Percentiles rank a stretch among this genome's conserved stretches.
These are phyloP conservation scores for Trimorus sp. DNA, from an alignment of 2,888 invertebrate genomes.

Conservation along the genomic window DNA sequence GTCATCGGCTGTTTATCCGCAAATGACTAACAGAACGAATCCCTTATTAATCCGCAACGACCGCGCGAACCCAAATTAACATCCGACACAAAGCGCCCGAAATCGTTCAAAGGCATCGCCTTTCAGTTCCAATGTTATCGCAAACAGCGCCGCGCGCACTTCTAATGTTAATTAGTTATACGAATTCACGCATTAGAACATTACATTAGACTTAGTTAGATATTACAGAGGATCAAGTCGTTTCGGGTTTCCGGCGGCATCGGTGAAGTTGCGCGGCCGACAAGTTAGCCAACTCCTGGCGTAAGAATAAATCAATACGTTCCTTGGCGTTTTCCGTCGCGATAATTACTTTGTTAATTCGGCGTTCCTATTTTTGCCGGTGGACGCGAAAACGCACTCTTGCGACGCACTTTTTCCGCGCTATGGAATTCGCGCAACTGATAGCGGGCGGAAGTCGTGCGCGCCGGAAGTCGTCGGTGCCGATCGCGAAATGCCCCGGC, in stretches of 20 bases:
- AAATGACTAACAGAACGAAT: too few relatives aligned
- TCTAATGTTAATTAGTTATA: slow-evolving; percentile 37
- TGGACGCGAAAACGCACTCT: background rate
- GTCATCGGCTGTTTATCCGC: too few relatives aligned
- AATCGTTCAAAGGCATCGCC: slow-evolving; percentile 33
- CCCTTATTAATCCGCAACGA: background rate
- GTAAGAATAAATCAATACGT: slow-evolving; percentile 44
- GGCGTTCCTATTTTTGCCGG: slow-evolving; percentile 6
- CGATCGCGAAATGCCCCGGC: background rate
- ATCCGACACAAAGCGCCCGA: background rate
- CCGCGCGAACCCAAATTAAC: slow-evolving; percentile 3
- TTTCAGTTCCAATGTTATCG: slow-evolving; percentile 32
- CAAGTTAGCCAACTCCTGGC: slow-evolving; percentile 31
- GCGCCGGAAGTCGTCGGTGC: background rate
- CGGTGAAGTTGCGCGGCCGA: slow-evolving; percentile 31
- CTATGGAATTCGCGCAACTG: slow-evolving; percentile 22
- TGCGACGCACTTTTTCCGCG: slow-evolving; percentile 14
- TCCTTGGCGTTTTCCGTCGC: slow-evolving; percentile 11
- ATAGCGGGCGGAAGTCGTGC: slow-evolving; percentile 15
- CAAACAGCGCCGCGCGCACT: slow-evolving; percentile 21
- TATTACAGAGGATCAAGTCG: slow-evolving; percentile 48
- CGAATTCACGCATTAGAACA: slow-evolving; percentile 46
- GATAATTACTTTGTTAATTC: slow-evolving; percentile 25
- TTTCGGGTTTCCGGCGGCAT: slow-evolving; percentile 35
- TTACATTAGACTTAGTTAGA: slow-evolving; percentile 55